Percentiles rank a stretch among this genome's conserved stretches.
Conservation (phyloP, 1,140 invertebrate species). For the Penaeus vannamei region DNA sequence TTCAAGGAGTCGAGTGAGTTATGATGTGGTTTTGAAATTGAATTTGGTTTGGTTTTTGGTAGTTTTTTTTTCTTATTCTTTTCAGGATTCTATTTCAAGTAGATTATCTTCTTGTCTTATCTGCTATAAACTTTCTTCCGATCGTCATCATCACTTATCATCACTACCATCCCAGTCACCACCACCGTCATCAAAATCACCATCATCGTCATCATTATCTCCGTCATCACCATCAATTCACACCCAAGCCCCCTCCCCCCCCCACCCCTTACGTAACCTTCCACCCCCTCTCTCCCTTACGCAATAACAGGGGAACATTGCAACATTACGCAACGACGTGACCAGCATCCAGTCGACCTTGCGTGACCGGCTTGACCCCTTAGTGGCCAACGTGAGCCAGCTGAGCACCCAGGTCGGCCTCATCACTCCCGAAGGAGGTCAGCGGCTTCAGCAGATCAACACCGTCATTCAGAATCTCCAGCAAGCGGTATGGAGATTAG, state of each 20-base stretch:
- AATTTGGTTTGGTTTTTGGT: neutral
- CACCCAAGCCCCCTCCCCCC: too few species aligned
- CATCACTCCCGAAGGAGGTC: constrained; percentile 32
- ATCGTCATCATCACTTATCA: too few species aligned
- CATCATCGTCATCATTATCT: too few species aligned
- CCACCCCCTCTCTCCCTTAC: neutral
- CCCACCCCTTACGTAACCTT: neutral
- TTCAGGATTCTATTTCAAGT: too few species aligned
- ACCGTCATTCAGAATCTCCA: constrained; percentile 21
- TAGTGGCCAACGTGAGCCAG: constrained; percentile 42
- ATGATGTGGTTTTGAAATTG: neutral
- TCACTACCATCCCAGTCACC: too few species aligned
- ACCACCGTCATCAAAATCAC: too few species aligned
- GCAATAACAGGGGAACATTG: neutral
- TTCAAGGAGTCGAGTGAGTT: constrained; percentile 13
- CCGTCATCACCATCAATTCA: too few species aligned
- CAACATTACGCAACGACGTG: neutral
- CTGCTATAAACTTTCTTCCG: too few species aligned
- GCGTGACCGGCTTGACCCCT: neutral
- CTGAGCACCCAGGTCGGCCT: constrained; percentile 38
- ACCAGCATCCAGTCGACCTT: neutral
- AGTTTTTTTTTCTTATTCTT: too few species aligned
- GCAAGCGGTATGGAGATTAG: constrained; percentile 34
- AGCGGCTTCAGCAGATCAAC: constrained; percentile 39
- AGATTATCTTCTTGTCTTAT: too few species aligned